These are phyloP conservation scores for Lepilemur ruficaudatus DNA, from an alignment of 2,797 vertebrate genomes.

Conservation along the genomic window DNA sequence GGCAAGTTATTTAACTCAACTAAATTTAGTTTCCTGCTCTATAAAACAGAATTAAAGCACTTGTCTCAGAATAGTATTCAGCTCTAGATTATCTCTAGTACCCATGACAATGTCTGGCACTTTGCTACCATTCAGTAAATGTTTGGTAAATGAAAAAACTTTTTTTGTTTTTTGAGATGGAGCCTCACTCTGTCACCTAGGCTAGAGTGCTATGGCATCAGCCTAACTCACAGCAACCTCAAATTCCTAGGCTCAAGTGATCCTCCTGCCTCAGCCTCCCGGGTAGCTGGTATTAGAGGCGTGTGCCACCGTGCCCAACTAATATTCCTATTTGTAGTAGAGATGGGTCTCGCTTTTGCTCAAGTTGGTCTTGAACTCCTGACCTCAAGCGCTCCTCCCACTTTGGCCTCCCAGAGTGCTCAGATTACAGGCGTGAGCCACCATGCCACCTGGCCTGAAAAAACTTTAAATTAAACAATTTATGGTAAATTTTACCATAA, in stretches of 20 bases:
- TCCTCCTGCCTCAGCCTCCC: too few species aligned
- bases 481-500: background rate
- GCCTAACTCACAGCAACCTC: too few species aligned
- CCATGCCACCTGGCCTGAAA: background rate
- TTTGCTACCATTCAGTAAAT: background rate
- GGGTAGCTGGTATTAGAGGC: too few species aligned
- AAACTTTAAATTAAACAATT: background rate
- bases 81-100: background rate
- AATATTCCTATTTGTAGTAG: too few species aligned
- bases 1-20: background rate
- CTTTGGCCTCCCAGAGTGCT: too few species aligned
- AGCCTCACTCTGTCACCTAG: too few species aligned
- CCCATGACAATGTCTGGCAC: background rate
- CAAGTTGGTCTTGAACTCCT: too few species aligned
- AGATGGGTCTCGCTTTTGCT: too few species aligned
- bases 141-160: background rate
- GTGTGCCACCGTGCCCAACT: accelerated
- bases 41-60: background rate
- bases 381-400: too few species aligned
- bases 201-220: too few species aligned
- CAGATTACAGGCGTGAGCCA: too few species aligned
- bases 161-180: background rate
- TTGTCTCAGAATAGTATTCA: background rate
- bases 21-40: background rate
- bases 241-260: too few species aligned